Evolutionary conservation across 2,797 vertebrate species (phyloP).

Genomic region (Xerus rutilus): DNA sequence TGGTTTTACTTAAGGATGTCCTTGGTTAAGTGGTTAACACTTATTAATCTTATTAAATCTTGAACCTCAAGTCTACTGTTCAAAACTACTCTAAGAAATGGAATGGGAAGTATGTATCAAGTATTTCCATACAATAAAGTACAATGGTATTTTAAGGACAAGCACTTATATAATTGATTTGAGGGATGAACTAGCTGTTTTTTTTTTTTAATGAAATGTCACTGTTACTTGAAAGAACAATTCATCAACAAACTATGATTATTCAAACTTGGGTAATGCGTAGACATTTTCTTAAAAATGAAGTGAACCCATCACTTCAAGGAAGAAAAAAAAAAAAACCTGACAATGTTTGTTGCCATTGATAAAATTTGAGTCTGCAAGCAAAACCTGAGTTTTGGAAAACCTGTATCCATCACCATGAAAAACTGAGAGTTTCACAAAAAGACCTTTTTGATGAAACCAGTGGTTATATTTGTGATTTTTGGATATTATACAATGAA

Average conservation of each 20-base stretch:
- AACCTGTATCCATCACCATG: neutral
- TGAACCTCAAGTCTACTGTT: neutral
- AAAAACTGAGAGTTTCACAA: neutral
- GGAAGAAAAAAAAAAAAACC: neutral
- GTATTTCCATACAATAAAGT: neutral
- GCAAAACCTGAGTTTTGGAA: slow-evolving; percentile 55
- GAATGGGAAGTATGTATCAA: neutral
- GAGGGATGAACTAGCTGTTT: neutral
- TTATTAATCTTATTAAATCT: slow-evolving; percentile 3
- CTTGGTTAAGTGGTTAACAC: neutral
- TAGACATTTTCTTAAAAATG: slow-evolving; percentile 13
- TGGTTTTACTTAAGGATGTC: neutral
- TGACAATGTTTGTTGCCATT: neutral
- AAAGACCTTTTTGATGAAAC: slow-evolving; percentile 34
- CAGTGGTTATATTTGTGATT: neutral
- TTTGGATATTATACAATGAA: neutral
- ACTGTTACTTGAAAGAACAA: slow-evolving; percentile 22
- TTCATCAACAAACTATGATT: neutral
- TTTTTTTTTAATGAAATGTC: neutral
- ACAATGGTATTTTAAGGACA: neutral
- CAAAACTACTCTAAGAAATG: neutral
- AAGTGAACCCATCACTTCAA: neutral
- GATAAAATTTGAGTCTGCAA: slow-evolving; percentile 16
- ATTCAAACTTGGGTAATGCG: neutral
- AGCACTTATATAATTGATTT: neutral